Percentiles rank a stretch among this genome's conserved stretches.
phyloP scores from a whole-genome alignment of 2,797 vertebrate species.

The Chaetophractus vellerosus region DNA sequence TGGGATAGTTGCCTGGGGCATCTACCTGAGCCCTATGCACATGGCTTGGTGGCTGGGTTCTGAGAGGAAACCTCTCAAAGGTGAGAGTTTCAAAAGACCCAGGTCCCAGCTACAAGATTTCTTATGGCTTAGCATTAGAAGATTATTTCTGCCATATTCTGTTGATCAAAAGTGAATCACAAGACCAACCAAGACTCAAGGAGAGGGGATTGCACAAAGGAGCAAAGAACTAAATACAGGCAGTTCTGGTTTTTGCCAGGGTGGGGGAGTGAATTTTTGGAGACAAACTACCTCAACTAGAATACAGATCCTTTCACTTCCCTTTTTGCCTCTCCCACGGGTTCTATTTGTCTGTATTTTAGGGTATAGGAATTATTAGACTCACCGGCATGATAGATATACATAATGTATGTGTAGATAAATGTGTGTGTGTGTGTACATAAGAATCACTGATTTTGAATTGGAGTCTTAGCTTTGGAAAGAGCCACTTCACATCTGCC shows the following conservation, averaged over 20 bases:
- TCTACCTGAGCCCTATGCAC: not conserved
- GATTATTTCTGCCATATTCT: not conserved
- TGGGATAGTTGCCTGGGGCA: not conserved
- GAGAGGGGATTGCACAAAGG: not conserved
- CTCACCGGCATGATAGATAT: not conserved
- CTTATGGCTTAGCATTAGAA: not conserved
- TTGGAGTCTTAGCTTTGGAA: conserved; percentile 48
- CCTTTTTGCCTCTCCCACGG: not conserved
- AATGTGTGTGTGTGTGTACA: not conserved
- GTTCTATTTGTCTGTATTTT: not conserved
- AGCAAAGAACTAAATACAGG: not conserved
- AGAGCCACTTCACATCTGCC: conserved; percentile 52
- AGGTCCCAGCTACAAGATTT: not conserved
- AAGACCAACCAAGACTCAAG: not conserved
- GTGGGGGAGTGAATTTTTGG: not conserved
- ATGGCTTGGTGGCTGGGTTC: not conserved
- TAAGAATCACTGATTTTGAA: not conserved
- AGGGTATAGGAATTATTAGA: not conserved
- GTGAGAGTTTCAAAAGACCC: not conserved
- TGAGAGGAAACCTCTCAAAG: not conserved
- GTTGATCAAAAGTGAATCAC: not conserved
- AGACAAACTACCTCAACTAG: not conserved
- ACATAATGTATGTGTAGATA: not conserved
- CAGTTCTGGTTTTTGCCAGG: not conserved
- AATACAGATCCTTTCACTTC: not conserved